Evolutionary conservation across 2,888 invertebrate species (phyloP), one percentile per base, ranked within the genome.

Genomic region (Syrphus vitripennis): DNA sequence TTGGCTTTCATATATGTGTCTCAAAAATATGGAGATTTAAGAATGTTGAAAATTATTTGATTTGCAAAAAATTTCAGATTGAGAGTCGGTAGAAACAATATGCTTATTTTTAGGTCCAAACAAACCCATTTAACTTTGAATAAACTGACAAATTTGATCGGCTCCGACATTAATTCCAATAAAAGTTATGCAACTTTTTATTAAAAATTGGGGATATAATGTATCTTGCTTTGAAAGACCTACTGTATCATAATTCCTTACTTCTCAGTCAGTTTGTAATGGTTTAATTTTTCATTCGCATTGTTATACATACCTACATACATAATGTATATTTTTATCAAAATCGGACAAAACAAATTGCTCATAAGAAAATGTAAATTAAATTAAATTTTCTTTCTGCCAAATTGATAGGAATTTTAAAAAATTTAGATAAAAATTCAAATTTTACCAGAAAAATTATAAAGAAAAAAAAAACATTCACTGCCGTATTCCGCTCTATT

Each of bases 401-500:
- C 45, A 59, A 72, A 34, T 29, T 24, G 21, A 55, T 55, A 67
- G 48, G 29, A 75, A 70, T 72, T 1, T 53, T 24, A 21, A 72
- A 21, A 72, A 40, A 26, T 61, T 40, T 9, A 34, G 31, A 57
- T 24, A 26, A 29, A n/a, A 42, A 40, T 16, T 48, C n/a, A 37
- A n/a, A 57, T 57, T 37, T 26, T 19, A 57, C 31, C 31, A 19
- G 12, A 59, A n/a, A 76, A 45, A 57, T 24, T 3, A 31, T 7
- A 59, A 74, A 26, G 34, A 40, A 53, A 45, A 37, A 55, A 5
- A 29, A 70, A 72, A 76, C 76, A 61, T 86, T 86, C 86, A 86
- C 86, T 86, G 86, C 86, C 86, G 78, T 78, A 82, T 81, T 82
- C 61, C 77, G 50, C 61, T 69, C 77, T 77, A 65, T 80, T 76